Evolutionary conservation across 2,888 invertebrate species (phyloP), one percentile per base, ranked within the genome.

Genomic region (Bellardia bayeri): DNA sequence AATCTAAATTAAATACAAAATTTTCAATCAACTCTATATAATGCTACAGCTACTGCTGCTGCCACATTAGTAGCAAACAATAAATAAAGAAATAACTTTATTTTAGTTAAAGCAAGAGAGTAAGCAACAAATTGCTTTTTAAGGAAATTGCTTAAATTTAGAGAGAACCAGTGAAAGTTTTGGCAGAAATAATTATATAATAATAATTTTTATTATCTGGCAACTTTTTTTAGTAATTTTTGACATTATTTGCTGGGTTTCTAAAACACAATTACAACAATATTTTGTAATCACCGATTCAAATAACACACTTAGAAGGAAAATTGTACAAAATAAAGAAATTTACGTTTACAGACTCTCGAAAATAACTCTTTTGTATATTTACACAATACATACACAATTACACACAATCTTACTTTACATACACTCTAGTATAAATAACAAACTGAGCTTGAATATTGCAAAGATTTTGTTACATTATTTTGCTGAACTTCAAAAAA

Each of bases 1-100:
- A 83, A 42, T 61, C 61, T 71, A 49, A 78, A 83, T 45, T 54
- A 71, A 63, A 76, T 71, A 74, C 72, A 64, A 66, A 56, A 54
- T 61, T 54, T 74, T 74, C 74, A 79, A 84, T 79, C 61, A 79
- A 58, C 71, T 71, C 71, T 30, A 13, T 3, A 66, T 42, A 63
- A 76, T 30, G 16, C n/a, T 11, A 13, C 1, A 56, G 79, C 9
- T 51, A 13, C 2, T 23, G 9, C 37, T 37, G 23, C 23, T 9
- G 56, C 23, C 7, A 0, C 1, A 56, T 23, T 6, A 6, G 23
- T 23, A 23, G 9, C 56, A 56, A 61, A 33, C 11, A 61, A 33
- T 58, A 9, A 40, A 9, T 30, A 14, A 30, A 42, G 42, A 30
- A 78, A 54, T 11, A 42, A 66, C 7, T 54, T 66, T 68, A 68